phyloP scores from a whole-genome alignment of 1,140 invertebrate species.

The Drosophila erecta region DNA sequence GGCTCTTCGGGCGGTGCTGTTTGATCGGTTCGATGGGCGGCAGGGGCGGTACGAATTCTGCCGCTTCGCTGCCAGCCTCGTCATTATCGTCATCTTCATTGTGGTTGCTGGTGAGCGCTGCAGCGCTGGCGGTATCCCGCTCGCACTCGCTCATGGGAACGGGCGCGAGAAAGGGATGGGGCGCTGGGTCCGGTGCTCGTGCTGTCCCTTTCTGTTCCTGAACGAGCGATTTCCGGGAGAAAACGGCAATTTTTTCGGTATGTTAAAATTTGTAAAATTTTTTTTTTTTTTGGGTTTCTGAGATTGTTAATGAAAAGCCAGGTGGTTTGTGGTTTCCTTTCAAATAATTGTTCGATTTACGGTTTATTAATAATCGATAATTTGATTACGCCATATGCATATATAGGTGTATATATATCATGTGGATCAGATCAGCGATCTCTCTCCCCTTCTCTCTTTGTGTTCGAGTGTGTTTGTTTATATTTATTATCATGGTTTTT shows the following conservation, averaged over 20 bases:
- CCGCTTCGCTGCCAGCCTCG: neutral
- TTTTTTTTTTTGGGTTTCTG: neutral
- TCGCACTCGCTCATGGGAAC: constrained; percentile 2
- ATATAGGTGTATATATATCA: constrained; percentile 69
- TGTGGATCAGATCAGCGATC: constrained; percentile 74
- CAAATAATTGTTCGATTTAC: constrained; percentile 62
- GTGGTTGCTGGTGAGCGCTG: constrained; percentile 1
- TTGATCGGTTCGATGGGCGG: neutral
- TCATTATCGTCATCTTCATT: neutral
- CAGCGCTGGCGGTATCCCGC: constrained; percentile 10
- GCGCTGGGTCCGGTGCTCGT: neutral
- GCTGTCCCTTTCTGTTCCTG: constrained; percentile 17
- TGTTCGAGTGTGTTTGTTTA: constrained; percentile 9
- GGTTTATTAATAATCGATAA: constrained; percentile 80
- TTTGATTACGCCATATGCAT: constrained; percentile 78
- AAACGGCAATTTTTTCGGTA: constrained; percentile 13
- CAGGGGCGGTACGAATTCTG: neutral
- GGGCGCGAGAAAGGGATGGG: neutral
- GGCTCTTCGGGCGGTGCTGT: neutral
- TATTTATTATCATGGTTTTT: constrained; percentile 57
- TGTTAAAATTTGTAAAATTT: neutral
- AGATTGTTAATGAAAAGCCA: constrained; percentile 23
- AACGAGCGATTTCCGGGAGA: constrained; percentile 3
- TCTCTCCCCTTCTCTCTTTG: constrained; percentile 9
- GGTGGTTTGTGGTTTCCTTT: constrained; percentile 32